Evolutionary conservation across 2,888 invertebrate species (phyloP).

Genomic region (Cantharis lateralis): DNA sequence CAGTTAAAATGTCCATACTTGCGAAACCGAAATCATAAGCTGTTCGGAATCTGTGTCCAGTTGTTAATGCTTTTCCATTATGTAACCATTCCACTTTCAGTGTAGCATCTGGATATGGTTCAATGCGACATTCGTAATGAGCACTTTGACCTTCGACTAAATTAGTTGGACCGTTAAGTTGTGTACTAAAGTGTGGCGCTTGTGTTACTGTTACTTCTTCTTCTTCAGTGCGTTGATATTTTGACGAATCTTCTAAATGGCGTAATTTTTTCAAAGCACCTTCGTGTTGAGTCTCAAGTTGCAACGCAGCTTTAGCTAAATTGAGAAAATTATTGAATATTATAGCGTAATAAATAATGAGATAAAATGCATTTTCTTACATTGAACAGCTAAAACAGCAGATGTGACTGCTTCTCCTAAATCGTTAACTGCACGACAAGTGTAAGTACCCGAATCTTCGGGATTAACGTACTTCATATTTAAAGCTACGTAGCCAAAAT

Average conservation of each 20-base stretch:
- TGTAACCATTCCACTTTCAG: conserved; percentile 93
- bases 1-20: conserved; percentile 91
- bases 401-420: conserved; percentile 95
- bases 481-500: conserved; percentile 95
- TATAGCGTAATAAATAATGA: background rate
- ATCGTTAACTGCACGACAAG: conserved; percentile 90
- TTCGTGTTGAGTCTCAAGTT: conserved; percentile 88
- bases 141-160: conserved; percentile 88
- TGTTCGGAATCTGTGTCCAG: conserved; percentile 90
- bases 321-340: conserved; percentile 22
- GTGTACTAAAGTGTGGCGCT: conserved; percentile 83
- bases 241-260: conserved; percentile 80
- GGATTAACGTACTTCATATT: conserved; percentile 94
- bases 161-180: conserved; percentile 83
- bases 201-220: conserved; percentile 80
- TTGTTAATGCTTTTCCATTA: conserved; percentile 85
- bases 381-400: conserved; percentile 86
- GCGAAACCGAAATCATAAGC: conserved; percentile 97
- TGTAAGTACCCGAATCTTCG: conserved; percentile 96
- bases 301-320: conserved; percentile 82
- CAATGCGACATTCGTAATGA: conserved; percentile 91
- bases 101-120: conserved; percentile 88
- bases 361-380: conserved; percentile 58
- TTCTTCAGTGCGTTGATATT: conserved; percentile 79
- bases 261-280: conserved; percentile 85